phyloP scores from a whole-genome alignment of 1,140 invertebrate genomes.

The Bombus polaris region DNA sequence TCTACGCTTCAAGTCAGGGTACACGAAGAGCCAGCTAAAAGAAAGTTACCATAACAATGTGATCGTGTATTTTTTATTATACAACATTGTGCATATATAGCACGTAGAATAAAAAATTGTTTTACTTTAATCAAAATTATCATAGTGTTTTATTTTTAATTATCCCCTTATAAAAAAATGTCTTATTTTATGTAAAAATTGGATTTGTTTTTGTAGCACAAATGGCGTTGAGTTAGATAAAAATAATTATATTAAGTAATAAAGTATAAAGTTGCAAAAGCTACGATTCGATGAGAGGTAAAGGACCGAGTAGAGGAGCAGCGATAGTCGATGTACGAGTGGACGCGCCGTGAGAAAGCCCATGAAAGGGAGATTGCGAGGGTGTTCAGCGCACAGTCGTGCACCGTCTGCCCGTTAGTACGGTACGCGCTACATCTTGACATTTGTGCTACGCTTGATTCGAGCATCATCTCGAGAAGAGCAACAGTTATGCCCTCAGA shows the following conservation, averaged over 20 bases:
- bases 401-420: conserved; percentile 58
- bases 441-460: conserved; percentile 31
- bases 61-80: background rate
- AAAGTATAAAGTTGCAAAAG: background rate
- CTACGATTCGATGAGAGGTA: background rate
- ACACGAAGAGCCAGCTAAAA: conserved; percentile 85
- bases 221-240: background rate
- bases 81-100: background rate
- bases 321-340: conserved; percentile 61
- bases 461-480: conserved; percentile 33
- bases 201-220: background rate
- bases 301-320: conserved; percentile 41
- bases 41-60: conserved; percentile 71
- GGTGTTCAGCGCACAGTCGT: conserved; percentile 69
- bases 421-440: conserved; percentile 51
- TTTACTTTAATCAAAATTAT: background rate
- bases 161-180: background rate
- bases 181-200: background rate
- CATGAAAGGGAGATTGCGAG: conserved; percentile 70
- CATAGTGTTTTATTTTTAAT: background rate
- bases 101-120: conserved; percentile 22
- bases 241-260: background rate
- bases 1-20: conserved; percentile 88
- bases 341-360: conserved; percentile 52
- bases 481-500: conserved; percentile 68